Percentiles rank a stretch among this genome's conserved stretches.
Evolutionary conservation across 2,797 vertebrate species (phyloP).

Genomic region (Morus bassanus): DNA sequence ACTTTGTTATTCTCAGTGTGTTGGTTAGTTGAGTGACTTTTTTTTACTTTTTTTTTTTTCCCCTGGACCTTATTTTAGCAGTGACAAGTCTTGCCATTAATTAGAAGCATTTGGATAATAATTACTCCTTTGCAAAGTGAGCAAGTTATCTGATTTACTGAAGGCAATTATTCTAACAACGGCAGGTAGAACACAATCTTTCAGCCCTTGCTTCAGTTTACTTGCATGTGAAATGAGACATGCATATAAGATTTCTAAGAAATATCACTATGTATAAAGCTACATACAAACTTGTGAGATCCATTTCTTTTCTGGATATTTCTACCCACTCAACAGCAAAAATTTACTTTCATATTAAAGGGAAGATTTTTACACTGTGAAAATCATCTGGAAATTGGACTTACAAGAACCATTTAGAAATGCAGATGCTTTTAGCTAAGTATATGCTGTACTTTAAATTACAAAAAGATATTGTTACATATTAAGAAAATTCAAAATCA

Average conservation of each 20-base stretch:
- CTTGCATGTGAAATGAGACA: not conserved
- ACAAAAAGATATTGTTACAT: not conserved
- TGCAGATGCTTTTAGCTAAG: not conserved
- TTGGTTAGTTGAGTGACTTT: not conserved
- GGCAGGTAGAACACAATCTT: not conserved
- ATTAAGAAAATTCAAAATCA: not conserved
- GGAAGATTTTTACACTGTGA: not conserved
- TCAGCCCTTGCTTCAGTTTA: not conserved
- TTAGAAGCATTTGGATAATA: not conserved
- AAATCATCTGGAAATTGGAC: not conserved
- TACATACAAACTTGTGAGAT: not conserved
- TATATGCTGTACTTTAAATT: not conserved
- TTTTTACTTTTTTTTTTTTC: not conserved
- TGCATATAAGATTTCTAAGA: not conserved
- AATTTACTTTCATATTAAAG: not conserved
- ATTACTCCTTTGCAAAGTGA: not conserved
- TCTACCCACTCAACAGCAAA: not conserved
- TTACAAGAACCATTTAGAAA: not conserved
- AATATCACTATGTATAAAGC: not conserved
- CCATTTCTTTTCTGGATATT: not conserved
- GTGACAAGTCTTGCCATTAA: not conserved
- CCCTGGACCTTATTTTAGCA: not conserved
- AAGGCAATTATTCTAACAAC: not conserved
- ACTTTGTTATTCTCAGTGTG: not conserved
- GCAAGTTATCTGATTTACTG: not conserved